Percentiles rank a stretch among this genome's conserved stretches.
These are phyloP conservation scores for Chascanopsetta lugubris DNA, from an alignment of 2,113 vertebrate species.

Conservation along the genomic window DNA sequence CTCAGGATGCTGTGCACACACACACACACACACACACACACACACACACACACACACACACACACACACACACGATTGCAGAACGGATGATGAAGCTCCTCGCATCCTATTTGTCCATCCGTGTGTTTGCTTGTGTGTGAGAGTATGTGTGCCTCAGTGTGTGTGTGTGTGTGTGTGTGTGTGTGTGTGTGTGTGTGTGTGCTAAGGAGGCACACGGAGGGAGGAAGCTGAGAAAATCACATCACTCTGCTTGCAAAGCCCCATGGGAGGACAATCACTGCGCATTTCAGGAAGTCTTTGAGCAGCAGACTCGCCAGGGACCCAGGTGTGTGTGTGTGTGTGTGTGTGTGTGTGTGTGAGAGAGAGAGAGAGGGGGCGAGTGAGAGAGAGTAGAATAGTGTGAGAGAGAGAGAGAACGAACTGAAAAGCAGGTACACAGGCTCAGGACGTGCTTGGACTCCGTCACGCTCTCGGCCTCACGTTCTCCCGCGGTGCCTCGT, in stretches of 20 bases:
- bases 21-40: not conserved
- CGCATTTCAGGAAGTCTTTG: constrained; percentile 64
- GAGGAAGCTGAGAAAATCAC: constrained; percentile 62
- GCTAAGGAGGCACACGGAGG: constrained; percentile 6
- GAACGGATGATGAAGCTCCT: constrained; percentile 39
- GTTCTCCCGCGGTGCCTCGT: constrained; percentile 12
- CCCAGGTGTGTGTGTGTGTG: constrained; percentile 25
- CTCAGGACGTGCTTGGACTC: constrained; percentile 31
- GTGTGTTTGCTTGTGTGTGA: constrained; percentile 29
- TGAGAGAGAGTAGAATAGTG: not conserved
- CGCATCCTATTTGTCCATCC: constrained; percentile 55
- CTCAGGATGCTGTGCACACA: not conserved
- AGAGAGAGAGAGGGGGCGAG: not conserved
- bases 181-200: constrained; percentile 6
- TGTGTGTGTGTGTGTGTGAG: not conserved
- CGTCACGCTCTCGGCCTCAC: constrained; percentile 12
- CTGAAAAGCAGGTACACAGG: constrained; percentile 28
- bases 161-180: constrained; percentile 8
- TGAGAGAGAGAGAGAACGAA: constrained; percentile 19
- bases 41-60: constrained; percentile 4
- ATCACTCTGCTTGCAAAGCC: constrained; percentile 58
- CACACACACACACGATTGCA: constrained; percentile 3
- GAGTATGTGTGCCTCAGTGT: not conserved
- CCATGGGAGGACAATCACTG: constrained; percentile 54
- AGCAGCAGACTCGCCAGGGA: constrained; percentile 53